Base-by-base conservation (phyloP, 2,888 invertebrate genomes). In the Lasioglossum villosulum region DNA sequence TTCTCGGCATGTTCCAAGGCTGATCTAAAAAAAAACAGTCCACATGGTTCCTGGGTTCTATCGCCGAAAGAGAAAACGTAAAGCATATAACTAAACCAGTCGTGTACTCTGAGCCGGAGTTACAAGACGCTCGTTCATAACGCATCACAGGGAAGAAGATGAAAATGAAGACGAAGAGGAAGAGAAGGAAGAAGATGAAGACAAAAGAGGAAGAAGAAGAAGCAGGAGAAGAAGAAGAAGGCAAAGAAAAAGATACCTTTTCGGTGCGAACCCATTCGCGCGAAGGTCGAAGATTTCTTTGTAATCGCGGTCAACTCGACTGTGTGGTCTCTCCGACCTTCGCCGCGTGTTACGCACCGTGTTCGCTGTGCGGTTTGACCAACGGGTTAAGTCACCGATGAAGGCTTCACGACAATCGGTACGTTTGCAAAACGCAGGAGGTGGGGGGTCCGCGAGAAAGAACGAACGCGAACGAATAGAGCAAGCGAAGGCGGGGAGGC, bases 1-100 rank as follows among this genome's bases (percentile, higher is more conserved):
- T 91, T 83, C 87, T 89, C 91, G 91, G 88, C 91, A 91, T 84
- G 86, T 82, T 90, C 87, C 90, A 91, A 91, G 90, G 88, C 91
- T 91, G 91, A 90, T 90, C 78, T 81, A 75, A n/a, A n/a, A n/a
- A n/a, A n/a, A n/a, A 76, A 86, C 85, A 83, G 85, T 89, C 87
- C 78, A 59, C 75, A 86, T 86, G 89, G 91, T 88, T 89, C 90
- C 92, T 91, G 90, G 84, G 78, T 85, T 88, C 79, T 80, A 83
- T 90, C 89, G 86, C 86, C 87, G 91, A 87, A 90, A 83, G 34
- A 75, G n/a, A 81, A 71, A 42, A 71, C 27, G 45, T 27, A 70
- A 70, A 70, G 39, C 34, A 37, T n/a, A 70, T 70, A 70, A 70
- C 70, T 70, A 39, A 39, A 39, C 39, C 72, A 84, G 78, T 88